Percentiles rank a stretch among this genome's conserved stretches.
These are phyloP conservation scores for Pangasianodon hypophthalmus DNA, from an alignment of 2,113 vertebrate species.

Conservation along the genomic window DNA sequence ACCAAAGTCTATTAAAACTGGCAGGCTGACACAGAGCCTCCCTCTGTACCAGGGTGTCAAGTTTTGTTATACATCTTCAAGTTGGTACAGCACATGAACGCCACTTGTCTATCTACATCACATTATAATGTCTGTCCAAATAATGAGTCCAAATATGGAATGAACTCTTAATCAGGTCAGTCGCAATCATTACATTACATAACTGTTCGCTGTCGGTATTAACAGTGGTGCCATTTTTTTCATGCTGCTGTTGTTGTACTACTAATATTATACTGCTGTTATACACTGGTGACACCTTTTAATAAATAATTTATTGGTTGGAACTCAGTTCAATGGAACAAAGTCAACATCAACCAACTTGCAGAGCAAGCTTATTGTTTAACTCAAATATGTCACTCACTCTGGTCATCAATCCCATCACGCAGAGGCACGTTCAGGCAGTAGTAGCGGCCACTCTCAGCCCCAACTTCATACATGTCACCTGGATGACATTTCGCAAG, in stretches of 20 bases:
- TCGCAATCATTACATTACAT: background rate
- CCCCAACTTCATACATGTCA: conserved; percentile 98
- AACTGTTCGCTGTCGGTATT: background rate
- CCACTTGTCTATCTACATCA: too few species aligned
- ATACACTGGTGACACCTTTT: background rate
- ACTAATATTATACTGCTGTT: background rate
- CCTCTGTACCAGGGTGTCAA: too few species aligned
- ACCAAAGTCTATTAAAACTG: too few species aligned
- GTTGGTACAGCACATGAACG: background rate
- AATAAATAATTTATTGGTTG: background rate
- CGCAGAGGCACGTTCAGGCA: conserved; percentile 95
- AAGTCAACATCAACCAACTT: background rate
- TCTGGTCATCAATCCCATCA: conserved; percentile 98
- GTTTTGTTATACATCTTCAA: background rate
- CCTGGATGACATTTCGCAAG: conserved; percentile 68
- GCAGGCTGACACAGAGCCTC: too few species aligned
- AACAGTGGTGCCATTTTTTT: background rate
- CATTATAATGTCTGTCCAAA: background rate
- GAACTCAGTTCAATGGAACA: background rate
- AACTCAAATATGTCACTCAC: conserved; percentile 69
- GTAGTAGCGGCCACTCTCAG: conserved; percentile 97
- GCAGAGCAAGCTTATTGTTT: background rate
- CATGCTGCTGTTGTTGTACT: background rate
- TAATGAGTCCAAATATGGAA: background rate
- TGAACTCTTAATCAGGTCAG: background rate